Percentiles rank a stretch among this genome's conserved stretches.
Conservation (phyloP, 2,113 vertebrate species). For the Pristiophorus japonicus region DNA sequence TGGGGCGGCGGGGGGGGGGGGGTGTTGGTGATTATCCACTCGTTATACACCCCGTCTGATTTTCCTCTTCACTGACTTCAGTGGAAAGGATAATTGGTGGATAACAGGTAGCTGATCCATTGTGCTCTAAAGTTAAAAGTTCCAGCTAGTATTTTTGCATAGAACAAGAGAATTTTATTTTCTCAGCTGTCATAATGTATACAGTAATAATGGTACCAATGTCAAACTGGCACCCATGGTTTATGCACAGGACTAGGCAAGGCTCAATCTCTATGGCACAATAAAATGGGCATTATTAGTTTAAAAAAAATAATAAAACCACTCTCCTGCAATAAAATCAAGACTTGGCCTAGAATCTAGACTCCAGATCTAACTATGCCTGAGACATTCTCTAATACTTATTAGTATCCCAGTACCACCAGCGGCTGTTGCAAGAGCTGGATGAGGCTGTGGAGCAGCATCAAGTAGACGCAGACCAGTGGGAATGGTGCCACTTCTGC, state of each 20-base stretch:
- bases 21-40: not conserved
- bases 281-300: not conserved
- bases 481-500: not conserved
- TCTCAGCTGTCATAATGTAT: too few species aligned
- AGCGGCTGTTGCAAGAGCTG: not conserved
- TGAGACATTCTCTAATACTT: not conserved
- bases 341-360: not conserved
- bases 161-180: not conserved
- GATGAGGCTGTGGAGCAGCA: not conserved
- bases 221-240: not conserved
- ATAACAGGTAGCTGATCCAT: not conserved
- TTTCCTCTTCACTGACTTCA: not conserved
- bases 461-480: not conserved
- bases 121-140: not conserved
- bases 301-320: not conserved
- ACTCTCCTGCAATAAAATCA: not conserved
- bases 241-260: not conserved
- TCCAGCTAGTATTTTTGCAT: not conserved
- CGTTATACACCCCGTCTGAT: not conserved
- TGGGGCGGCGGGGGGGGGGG: too few species aligned
- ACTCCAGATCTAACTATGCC: not conserved
- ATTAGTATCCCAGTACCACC: not conserved
- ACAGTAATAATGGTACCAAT: not conserved
- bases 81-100: not conserved
- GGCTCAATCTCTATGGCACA: not conserved